Evolutionary conservation across 2,797 vertebrate genomes (phyloP), one percentile per base, ranked within the genome.

Genomic region (Sparidentex hasta): DNA sequence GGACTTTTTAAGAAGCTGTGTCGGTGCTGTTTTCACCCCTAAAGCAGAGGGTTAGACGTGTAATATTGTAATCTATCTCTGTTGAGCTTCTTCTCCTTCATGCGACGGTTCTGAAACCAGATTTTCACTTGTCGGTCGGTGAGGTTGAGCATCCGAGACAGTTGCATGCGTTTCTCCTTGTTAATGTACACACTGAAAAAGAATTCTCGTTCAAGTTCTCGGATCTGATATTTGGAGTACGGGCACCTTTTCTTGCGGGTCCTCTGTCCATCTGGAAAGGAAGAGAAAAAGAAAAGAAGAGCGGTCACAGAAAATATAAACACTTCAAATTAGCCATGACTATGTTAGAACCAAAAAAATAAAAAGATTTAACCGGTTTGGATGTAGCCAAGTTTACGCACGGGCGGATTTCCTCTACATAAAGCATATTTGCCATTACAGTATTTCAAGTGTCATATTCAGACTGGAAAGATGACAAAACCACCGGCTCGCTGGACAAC

Each of bases 1-100:
- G 87, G 74, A 78, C 76, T 51, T 33, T 33, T 33, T 16, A n/a
- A 29, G 12, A 56, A 62, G 74, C 87, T 92, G 91, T 95, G 72
- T 1, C 29, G 47, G 47, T 51, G 46, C 61, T 52, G 50, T 17
- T 21, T 25, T 46, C 69, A 44, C 63, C 64, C 76, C 91, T 94
- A 99, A 92, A 99, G 97, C 91, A 99, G 95, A 58, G 98, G 98
- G 85, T 99, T 99, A 76, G 97, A 96, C 1, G 98, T 98, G 65
- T 99, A 99, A 93, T 99, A 99, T 73, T 99, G 98, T 96, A 99
- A 96, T 87, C 98, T 96, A 96, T 99, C 98, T 93, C 98, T 97
- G 96, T 99, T 99, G 92, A 99, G 95, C 94, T 99, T 99, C 96
- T 99, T 99, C 94, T 99, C 98, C 95, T 99, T 99, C 98, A 99